Evolutionary conservation across 2,113 vertebrate species (phyloP).

Genomic region (Nycticryphes semicollaris): DNA sequence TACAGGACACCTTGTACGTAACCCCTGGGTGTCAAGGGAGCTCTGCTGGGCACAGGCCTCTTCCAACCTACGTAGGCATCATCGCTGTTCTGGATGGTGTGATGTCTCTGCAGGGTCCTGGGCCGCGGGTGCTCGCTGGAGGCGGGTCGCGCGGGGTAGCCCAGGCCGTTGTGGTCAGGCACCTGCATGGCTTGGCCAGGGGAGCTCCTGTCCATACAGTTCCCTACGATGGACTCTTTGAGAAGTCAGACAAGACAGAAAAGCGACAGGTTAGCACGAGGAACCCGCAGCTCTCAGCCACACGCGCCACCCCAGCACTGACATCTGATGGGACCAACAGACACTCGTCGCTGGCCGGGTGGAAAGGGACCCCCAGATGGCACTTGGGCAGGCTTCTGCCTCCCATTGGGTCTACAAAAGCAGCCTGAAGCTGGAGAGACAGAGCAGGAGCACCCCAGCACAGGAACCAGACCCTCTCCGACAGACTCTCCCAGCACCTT

Average conservation of each 20-base stretch:
- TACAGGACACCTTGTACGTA: rapidly evolving
- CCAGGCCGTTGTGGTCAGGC: conserved; percentile 86
- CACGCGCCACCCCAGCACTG: rapidly evolving
- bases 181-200: conserved; percentile 86
- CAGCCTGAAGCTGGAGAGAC: neutral
- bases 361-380: neutral
- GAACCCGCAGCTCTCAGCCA: rapidly evolving
- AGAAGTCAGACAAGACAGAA: neutral
- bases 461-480: neutral
- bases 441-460: neutral
- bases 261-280: neutral
- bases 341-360: rapidly evolving
- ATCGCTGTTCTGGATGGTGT: conserved; percentile 96
- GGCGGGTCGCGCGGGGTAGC: conserved; percentile 75
- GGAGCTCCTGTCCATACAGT: conserved; percentile 84
- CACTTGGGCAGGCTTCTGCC: neutral
- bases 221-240: conserved; percentile 75
- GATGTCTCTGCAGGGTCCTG: conserved; percentile 91
- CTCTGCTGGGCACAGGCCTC: neutral
- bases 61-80: conserved; percentile 91
- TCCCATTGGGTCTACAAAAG: neutral
- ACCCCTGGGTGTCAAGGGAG: rapidly evolving
- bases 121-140: conserved; percentile 82
- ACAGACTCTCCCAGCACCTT: neutral
- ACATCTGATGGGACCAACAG: rapidly evolving